Evolutionary conservation across 2,888 invertebrate genomes (phyloP).

Genomic region (Megaustenia siamemsis): DNA sequence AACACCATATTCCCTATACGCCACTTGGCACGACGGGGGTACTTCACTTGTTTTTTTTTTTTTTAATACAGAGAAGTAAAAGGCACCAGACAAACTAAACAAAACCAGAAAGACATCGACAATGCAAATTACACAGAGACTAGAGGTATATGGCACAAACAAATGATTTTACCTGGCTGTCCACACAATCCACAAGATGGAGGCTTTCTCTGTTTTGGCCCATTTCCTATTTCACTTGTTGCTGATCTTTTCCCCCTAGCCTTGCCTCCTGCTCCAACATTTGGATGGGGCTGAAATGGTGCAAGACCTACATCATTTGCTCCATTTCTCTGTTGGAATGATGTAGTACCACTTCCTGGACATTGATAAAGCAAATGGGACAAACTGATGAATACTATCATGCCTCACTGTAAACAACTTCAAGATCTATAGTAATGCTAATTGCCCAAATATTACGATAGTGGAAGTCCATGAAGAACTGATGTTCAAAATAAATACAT

Average conservation of each 20-base stretch:
- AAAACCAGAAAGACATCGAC: too few relatives aligned
- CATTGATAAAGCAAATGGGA: neutral
- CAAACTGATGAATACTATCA: neutral
- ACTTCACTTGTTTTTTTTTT: too few relatives aligned
- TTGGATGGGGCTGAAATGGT: conserved; percentile 36
- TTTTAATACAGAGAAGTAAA: too few relatives aligned
- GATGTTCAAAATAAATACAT: too few relatives aligned
- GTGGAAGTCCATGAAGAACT: too few relatives aligned
- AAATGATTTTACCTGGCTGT: conserved; percentile 85
- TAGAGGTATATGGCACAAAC: too few relatives aligned
- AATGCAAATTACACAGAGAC: too few relatives aligned
- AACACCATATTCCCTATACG: too few relatives aligned
- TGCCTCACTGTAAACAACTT: too few relatives aligned
- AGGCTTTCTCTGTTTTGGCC: conserved; percentile 64
- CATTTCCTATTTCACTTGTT: conserved; percentile 47
- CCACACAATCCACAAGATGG: conserved; percentile 83
- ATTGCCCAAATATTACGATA: too few relatives aligned
- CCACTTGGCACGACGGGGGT: too few relatives aligned
- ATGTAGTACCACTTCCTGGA: conserved; percentile 5
- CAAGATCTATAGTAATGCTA: neutral
- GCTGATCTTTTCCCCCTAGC: conserved; percentile 23
- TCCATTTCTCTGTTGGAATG: neutral
- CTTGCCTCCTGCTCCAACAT: conserved; percentile 2
- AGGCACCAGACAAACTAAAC: too few relatives aligned
- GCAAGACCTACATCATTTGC: neutral